A percentile compares a stretch with the other conserved stretches of the same genome.
phyloP scores from a whole-genome alignment of 37 sponge, comb jelly and placozoan species.

The Beroe forskalii region DNA sequence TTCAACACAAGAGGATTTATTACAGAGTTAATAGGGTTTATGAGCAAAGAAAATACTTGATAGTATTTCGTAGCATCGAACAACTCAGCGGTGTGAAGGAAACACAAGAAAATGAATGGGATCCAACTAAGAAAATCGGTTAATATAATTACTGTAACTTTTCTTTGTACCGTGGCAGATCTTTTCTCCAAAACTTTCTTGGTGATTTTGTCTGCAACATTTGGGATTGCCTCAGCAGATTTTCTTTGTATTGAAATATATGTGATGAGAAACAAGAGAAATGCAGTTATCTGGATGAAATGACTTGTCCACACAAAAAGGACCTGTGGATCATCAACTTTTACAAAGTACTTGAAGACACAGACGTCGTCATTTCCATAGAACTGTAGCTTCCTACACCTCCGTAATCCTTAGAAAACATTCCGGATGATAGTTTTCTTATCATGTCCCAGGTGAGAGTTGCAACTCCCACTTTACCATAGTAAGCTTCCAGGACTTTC shows the following conservation, averaged over 20 bases:
- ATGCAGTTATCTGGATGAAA: not conserved
- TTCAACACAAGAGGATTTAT: not conserved
- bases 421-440: not conserved
- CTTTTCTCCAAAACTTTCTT: not conserved
- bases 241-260: not conserved
- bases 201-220: not conserved
- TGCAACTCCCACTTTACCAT: constrained; percentile 1
- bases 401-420: not conserved
- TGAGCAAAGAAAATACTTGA: not conserved
- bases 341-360: constrained; percentile 43
- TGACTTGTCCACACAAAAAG: not conserved
- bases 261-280: not conserved
- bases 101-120: not conserved
- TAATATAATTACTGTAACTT: not conserved
- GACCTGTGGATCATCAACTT: not conserved
- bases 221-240: not conserved
- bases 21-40: not conserved
- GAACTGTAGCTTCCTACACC: not conserved
- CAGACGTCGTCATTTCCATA: constrained; percentile 5
- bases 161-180: not conserved
- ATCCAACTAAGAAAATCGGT: constrained; percentile 1
- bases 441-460: constrained; percentile 6
- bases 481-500: not conserved
- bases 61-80: not conserved
- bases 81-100: not conserved